Percentiles rank a stretch among this genome's conserved stretches.
phyloP scores from a whole-genome alignment of 2,888 invertebrate species.

The Scaptomyza cyrtandrae region DNA sequence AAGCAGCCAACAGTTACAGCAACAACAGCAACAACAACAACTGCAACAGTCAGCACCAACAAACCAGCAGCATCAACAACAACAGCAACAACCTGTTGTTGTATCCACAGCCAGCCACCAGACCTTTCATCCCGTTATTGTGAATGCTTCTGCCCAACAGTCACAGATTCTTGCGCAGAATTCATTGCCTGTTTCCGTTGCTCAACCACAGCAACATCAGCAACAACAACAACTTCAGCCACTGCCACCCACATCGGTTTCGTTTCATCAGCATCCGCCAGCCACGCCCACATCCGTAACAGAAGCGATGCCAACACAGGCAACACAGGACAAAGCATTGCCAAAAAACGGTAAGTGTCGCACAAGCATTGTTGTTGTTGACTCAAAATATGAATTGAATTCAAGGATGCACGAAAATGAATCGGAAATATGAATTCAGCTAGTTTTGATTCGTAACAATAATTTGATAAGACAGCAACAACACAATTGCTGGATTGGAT shows the following conservation, averaged over 20 bases:
- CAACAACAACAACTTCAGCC: conserved; percentile 73
- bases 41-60: conserved; percentile 25
- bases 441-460: neutral
- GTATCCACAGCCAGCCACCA: conserved; percentile 64
- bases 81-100: conserved; percentile 57
- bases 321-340: conserved; percentile 84
- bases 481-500: no score
- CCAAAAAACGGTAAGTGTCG: conserved; percentile 85
- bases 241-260: conserved; percentile 64
- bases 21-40: conserved; percentile 3
- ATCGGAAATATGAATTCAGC: conserved; percentile 6
- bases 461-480: no score
- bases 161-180: conserved; percentile 84
- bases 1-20: conserved; percentile 85
- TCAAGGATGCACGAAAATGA: neutral
- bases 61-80: conserved; percentile 25
- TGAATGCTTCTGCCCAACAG: conserved; percentile 92
- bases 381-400: neutral
- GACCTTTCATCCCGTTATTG: conserved; percentile 89
- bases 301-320: conserved; percentile 63
- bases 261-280: conserved; percentile 74
- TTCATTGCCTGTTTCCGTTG: conserved; percentile 59
- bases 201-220: conserved; percentile 63
- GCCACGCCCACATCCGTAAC: conserved; percentile 70
- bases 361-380: neutral